Evolutionary conservation across 2,113 vertebrate genomes (phyloP).

Genomic region (Heteronetta atricapilla): DNA sequence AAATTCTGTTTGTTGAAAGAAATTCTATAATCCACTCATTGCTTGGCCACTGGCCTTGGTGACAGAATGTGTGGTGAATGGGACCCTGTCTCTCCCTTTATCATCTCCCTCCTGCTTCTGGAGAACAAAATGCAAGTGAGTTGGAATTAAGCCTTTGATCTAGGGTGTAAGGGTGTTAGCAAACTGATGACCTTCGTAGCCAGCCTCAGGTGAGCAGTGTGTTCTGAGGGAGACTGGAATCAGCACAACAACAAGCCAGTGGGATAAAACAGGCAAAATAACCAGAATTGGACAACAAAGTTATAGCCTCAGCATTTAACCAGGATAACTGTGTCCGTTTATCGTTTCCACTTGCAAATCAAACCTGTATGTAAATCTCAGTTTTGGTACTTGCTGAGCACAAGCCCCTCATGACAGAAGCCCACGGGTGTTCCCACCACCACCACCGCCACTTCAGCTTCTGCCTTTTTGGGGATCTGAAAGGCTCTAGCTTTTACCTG

Average conservation of each 20-base stretch:
- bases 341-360: neutral
- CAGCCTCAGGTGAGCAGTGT: neutral
- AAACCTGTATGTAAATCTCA: rapidly evolving
- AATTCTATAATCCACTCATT: neutral
- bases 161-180: neutral
- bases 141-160: neutral
- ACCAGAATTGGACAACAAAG: neutral
- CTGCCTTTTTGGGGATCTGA: neutral
- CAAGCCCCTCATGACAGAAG: neutral
- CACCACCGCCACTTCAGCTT: rapidly evolving
- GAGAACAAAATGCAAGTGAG: neutral
- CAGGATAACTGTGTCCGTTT: neutral
- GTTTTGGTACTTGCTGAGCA: neutral
- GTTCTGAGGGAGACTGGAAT: neutral
- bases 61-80: rapidly evolving
- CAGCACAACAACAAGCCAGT: neutral
- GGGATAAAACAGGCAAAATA: neutral
- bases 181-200: neutral
- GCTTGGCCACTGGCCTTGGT: neutral
- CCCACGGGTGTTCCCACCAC: neutral
- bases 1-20: neutral
- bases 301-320: neutral
- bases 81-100: neutral
- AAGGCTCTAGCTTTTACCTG: neutral
- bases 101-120: neutral